Conservation (phyloP, 2,888 invertebrate genomes). For the Dryocosmus kuriphilus region DNA sequence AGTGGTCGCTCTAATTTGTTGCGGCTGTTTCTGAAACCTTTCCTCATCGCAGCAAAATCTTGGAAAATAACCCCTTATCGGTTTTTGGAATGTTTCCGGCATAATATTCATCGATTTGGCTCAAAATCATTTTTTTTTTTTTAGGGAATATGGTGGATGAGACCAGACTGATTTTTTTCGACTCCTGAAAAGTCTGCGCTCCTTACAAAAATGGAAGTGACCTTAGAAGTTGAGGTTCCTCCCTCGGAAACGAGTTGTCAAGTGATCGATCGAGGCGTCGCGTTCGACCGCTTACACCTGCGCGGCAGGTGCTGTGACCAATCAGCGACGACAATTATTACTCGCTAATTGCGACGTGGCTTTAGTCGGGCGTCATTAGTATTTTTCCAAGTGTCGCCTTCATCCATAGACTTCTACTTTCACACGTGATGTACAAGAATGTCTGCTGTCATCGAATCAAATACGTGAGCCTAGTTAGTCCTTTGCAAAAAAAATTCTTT, state of each 20-base stretch:
- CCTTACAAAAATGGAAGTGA: conserved; percentile 1
- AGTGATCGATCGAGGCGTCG: conserved; percentile 53
- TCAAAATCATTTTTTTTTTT: no score
- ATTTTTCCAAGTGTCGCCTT: conserved; percentile 32
- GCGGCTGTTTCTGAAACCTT: no score
- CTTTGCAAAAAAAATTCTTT: not conserved
- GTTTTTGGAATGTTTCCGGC: no score
- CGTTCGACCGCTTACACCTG: conserved; percentile 46
- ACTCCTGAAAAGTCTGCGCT: not conserved
- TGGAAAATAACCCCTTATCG: no score
- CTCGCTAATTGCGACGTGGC: conserved; percentile 51
- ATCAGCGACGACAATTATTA: conserved; percentile 53
- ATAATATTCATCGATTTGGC: no score
- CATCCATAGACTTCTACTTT: conserved; percentile 12
- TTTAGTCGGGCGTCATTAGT: conserved; percentile 46
- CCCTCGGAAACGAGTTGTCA: conserved; percentile 43
- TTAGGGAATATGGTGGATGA: no score
- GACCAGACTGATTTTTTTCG: no score
- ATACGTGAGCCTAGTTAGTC: not conserved
- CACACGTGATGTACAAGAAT: conserved; percentile 6
- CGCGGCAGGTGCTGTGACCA: conserved; percentile 34
- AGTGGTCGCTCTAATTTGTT: no score
- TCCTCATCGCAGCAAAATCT: no score
- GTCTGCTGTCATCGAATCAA: not conserved
- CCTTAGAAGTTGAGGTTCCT: conserved; percentile 1